A percentile compares a stretch with the other conserved stretches of the same genome.
These are phyloP conservation scores for Pachymerium ferrugineum DNA, from an alignment of 2,888 invertebrate genomes.

Conservation along the genomic window DNA sequence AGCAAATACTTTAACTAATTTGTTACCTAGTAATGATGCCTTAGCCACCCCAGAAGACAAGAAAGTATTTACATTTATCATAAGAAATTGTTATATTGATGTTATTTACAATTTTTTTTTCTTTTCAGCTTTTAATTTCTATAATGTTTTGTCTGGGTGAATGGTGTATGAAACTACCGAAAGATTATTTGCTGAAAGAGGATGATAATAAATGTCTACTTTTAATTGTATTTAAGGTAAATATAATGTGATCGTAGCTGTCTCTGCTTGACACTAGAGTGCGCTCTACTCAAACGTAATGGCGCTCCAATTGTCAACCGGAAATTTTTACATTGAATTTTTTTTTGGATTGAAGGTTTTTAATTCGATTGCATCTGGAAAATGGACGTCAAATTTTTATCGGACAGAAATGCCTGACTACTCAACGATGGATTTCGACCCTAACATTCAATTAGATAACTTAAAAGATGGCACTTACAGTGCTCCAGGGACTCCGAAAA, in stretches of 20 bases:
- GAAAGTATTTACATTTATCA: conserved; percentile 41
- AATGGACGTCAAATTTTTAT: conserved; percentile 42
- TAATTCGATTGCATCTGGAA: conserved; percentile 47
- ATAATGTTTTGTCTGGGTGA: conserved; percentile 84
- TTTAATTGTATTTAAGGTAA: conserved; percentile 39
- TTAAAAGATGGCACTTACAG: conserved; percentile 38
- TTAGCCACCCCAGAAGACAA: conserved; percentile 59
- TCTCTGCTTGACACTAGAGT: no score
- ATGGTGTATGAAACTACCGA: conserved; percentile 78
- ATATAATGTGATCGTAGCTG: background rate
- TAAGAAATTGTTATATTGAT: conserved; percentile 1
- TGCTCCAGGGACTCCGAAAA: conserved; percentile 38
- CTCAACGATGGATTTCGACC: conserved; percentile 40
- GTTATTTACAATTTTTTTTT: background rate
- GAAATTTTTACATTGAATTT: background rate
- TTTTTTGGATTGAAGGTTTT: conserved; percentile 48
- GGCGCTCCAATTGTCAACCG: background rate
- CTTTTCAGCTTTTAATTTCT: conserved; percentile 63
- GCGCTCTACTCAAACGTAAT: no score
- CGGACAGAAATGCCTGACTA: conserved; percentile 35
- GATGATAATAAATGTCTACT: conserved; percentile 36
- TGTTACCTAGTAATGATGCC: conserved; percentile 48
- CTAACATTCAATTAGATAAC: conserved; percentile 41
- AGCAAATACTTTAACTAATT: conserved; percentile 52
- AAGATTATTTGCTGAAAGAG: conserved; percentile 42